Conservation (phyloP, 2,888 invertebrate species). For the Diloba caeruleocephala region DNA sequence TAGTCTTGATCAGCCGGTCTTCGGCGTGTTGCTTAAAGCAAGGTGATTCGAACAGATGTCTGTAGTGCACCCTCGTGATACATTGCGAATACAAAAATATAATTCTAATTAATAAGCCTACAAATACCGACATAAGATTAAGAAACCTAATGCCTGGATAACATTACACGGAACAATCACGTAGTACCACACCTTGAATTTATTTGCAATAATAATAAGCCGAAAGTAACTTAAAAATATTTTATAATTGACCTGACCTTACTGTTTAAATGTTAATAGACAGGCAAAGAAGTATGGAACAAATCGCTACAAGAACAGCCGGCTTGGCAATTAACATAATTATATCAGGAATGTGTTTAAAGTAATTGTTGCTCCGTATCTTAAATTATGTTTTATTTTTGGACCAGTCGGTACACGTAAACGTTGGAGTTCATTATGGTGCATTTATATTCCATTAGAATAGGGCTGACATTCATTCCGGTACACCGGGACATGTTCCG, state of each 20-base stretch:
- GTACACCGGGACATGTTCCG: too few relatives aligned
- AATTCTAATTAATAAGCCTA: slow-evolving; percentile 3
- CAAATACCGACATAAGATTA: slow-evolving; percentile 1
- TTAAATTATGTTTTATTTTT: slow-evolving; percentile 48
- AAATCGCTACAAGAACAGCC: slow-evolving; percentile 40
- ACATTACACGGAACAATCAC: slow-evolving; percentile 35
- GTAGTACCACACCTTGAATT: slow-evolving; percentile 46
- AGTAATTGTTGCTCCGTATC: slow-evolving; percentile 35
- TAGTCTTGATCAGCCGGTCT: too few relatives aligned
- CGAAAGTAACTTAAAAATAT: slow-evolving; percentile 42
- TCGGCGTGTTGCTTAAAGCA: too few relatives aligned
- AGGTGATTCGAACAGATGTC: too few relatives aligned
- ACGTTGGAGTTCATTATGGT: slow-evolving; percentile 16
- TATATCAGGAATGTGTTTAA: slow-evolving; percentile 28
- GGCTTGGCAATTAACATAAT: slow-evolving; percentile 46
- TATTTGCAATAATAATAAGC: slow-evolving; percentile 49
- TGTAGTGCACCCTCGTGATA: too few relatives aligned
- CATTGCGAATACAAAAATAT: slow-evolving; percentile 1
- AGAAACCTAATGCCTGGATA: slow-evolving; percentile 17
- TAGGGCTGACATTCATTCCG: too few relatives aligned
- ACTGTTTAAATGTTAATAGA: slow-evolving; percentile 61
- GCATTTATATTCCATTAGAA: slow-evolving; percentile 28
- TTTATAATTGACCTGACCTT: slow-evolving; percentile 58
- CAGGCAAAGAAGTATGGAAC: slow-evolving; percentile 46
- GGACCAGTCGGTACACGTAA: slow-evolving; percentile 21